Evolutionary conservation across 2,113 vertebrate genomes (phyloP).

Genomic region (Chiloscyllium plagiosum): DNA sequence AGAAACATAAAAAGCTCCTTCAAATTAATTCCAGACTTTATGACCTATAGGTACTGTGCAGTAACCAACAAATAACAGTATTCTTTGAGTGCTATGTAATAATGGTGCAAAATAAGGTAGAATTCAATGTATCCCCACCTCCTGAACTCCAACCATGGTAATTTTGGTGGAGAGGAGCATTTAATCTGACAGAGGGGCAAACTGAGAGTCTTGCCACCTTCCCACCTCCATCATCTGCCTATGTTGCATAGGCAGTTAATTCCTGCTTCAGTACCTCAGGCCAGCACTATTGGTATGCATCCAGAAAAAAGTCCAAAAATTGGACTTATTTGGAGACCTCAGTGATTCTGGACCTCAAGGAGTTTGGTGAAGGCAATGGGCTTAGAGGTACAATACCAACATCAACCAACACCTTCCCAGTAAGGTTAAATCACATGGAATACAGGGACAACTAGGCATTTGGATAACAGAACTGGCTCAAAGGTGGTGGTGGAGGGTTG

Average conservation of each 20-base stretch:
- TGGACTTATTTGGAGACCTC: background rate
- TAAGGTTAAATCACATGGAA: no score
- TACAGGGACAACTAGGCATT: no score
- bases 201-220: background rate
- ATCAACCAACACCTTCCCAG: no score
- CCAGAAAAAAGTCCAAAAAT: background rate
- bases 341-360: no score
- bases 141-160: no score
- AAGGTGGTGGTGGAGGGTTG: no score
- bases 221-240: no score
- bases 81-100: background rate
- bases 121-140: background rate
- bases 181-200: background rate
- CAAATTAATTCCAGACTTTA: conserved; percentile 13
- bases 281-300: background rate
- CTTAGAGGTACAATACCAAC: no score
- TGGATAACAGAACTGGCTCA: no score
- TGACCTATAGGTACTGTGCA: background rate
- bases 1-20: conserved; percentile 33
- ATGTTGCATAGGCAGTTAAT: background rate
- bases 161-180: background rate
- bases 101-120: background rate
- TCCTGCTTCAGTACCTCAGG: no score
- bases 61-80: background rate
- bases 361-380: no score